These are phyloP conservation scores for Diaperis boleti DNA, from an alignment of 2,888 invertebrate genomes.

Conservation along the genomic window DNA sequence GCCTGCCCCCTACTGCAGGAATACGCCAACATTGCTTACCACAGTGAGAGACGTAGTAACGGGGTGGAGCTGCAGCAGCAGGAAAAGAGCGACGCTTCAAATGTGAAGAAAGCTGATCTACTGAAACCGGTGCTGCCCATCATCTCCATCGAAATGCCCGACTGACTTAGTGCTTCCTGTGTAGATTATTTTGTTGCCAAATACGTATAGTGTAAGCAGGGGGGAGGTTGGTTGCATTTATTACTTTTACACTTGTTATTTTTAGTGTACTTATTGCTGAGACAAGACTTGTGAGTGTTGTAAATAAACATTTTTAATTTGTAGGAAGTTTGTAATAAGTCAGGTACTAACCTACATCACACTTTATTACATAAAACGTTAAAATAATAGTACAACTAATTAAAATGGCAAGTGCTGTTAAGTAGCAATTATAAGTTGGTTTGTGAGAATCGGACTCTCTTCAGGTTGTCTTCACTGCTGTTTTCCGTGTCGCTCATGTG, in stretches of 20 bases:
- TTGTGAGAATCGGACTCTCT: conserved; percentile 55
- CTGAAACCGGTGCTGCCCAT: conserved; percentile 90
- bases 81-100: conserved; percentile 68
- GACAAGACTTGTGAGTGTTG: conserved; percentile 5
- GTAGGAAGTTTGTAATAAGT: conserved; percentile 35
- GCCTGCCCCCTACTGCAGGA: conserved; percentile 96
- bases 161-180: conserved; percentile 70
- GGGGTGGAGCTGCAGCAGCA: conserved; percentile 66
- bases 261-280: not conserved
- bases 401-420: conserved; percentile 53
- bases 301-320: conserved; percentile 12
- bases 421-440: conserved; percentile 51
- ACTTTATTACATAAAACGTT: not conserved
- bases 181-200: conserved; percentile 4
- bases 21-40: conserved; percentile 98
- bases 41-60: conserved; percentile 71
- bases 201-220: not conserved
- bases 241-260: not conserved
- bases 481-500: conserved; percentile 60
- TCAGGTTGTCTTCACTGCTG: conserved; percentile 45
- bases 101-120: conserved; percentile 81
- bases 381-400: conserved; percentile 3
- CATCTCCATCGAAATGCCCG: conserved; percentile 91
- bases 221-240: conserved; percentile 1
- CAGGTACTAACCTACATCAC: not conserved